A percentile compares a stretch with the other conserved stretches of the same genome.
Conservation (phyloP, 2,113 vertebrate genomes). For the Manacus vitellinus region DNA sequence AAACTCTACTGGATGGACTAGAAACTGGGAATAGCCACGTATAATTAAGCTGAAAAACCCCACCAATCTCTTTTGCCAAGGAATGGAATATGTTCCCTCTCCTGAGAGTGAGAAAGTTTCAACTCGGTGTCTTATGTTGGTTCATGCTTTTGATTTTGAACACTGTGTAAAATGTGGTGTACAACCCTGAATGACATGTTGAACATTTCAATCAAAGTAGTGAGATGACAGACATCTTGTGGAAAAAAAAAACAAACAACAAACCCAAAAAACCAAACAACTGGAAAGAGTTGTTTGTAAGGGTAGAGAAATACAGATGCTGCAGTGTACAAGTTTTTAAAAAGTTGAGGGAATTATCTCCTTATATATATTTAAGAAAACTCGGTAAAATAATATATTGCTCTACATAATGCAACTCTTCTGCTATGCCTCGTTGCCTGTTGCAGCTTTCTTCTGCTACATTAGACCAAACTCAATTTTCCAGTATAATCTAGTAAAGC, state of each 20-base stretch:
- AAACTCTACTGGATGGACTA: neutral
- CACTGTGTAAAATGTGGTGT: neutral
- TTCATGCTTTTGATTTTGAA: neutral
- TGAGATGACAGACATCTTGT: neutral
- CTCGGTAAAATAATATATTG: neutral
- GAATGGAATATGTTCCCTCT: neutral
- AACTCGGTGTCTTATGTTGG: neutral
- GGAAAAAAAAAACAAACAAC: neutral
- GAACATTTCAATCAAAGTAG: neutral
- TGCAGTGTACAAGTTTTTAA: neutral
- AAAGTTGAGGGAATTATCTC: neutral
- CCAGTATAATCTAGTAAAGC: neutral
- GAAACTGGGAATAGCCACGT: neutral
- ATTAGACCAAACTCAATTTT: neutral
- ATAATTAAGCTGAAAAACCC: neutral
- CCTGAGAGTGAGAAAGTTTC: neutral
- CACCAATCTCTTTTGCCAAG: neutral
- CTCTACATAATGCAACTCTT: neutral
- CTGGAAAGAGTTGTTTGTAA: neutral
- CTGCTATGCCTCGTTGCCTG: neutral
- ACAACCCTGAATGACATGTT: neutral
- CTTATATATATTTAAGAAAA: neutral
- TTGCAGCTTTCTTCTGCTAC: neutral
- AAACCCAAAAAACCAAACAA: neutral
- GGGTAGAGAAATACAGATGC: neutral